phyloP scores from a whole-genome alignment of 2,113 vertebrate genomes.

The Coturnix japonica region DNA sequence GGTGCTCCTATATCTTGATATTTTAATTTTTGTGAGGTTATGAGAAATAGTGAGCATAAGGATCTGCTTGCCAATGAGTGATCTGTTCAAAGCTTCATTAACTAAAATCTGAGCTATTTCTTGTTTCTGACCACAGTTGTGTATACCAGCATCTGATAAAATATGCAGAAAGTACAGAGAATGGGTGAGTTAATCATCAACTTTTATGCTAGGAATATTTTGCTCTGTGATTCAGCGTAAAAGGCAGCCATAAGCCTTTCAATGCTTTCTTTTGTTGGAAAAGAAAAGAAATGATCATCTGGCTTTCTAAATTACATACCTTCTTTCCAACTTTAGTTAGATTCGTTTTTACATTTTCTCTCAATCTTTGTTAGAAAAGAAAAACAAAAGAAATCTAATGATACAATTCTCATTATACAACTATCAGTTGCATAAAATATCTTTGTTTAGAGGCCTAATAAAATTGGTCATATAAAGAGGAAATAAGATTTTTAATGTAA shows the following conservation, averaged over 20 bases:
- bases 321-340: conserved; percentile 22
- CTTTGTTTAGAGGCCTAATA: conserved; percentile 85
- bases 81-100: conserved; percentile 31
- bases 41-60: background rate
- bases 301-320: conserved; percentile 30
- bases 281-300: background rate
- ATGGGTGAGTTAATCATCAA: conserved; percentile 6
- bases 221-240: conserved; percentile 56
- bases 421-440: conserved; percentile 79
- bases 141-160: background rate
- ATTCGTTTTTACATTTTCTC: conserved; percentile 24
- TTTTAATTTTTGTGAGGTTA: background rate
- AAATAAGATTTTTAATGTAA: conserved; percentile 88
- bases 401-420: conserved; percentile 63
- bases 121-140: background rate
- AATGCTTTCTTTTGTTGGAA: background rate
- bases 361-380: conserved; percentile 66
- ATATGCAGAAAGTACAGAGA: background rate
- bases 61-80: background rate
- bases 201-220: conserved; percentile 22
- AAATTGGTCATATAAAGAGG: conserved; percentile 85
- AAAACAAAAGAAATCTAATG: conserved; percentile 59
- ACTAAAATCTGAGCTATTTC: background rate
- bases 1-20: background rate
- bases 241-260: conserved; percentile 38